phyloP scores from a whole-genome alignment of 2,888 invertebrate genomes.

The Meghimatium bilineatum region DNA sequence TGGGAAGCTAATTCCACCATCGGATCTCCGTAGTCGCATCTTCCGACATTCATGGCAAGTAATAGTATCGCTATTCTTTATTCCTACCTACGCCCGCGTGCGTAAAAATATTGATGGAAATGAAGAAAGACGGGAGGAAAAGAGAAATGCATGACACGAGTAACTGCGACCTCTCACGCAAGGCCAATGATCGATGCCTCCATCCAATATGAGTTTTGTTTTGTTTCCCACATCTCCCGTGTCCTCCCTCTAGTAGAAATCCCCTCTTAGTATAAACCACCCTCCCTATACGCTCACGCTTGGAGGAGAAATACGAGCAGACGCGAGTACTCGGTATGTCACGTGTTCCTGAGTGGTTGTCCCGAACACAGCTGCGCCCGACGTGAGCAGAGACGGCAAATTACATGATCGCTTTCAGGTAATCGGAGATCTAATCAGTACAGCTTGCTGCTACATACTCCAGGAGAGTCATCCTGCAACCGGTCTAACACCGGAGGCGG shows the following conservation, averaged over 20 bases:
- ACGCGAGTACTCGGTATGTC: neutral
- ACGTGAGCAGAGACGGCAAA: constrained; percentile 23
- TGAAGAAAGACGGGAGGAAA: neutral
- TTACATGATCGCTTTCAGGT: constrained; percentile 27
- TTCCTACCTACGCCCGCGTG: no score
- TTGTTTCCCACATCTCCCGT: neutral
- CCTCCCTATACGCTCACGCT: neutral
- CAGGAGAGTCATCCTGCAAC: neutral
- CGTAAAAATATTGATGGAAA: no score
- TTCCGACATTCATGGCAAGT: no score
- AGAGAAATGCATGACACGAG: neutral
- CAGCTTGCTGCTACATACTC: constrained; percentile 13
- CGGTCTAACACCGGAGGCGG: neutral
- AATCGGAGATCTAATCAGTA: constrained; percentile 29
- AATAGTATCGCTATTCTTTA: no score
- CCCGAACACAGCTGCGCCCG: constrained; percentile 28
- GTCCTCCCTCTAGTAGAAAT: neutral
- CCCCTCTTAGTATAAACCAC: neutral
- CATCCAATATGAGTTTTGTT: neutral
- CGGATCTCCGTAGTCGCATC: no score
- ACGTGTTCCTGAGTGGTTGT: constrained; percentile 16
- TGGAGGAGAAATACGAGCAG: neutral
- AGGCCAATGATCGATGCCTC: neutral
- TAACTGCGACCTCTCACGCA: neutral
- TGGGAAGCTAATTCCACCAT: no score